Evolutionary conservation across 2,797 vertebrate species (phyloP), one percentile per base, ranked within the genome.

Genomic region (Falco rusticolus): DNA sequence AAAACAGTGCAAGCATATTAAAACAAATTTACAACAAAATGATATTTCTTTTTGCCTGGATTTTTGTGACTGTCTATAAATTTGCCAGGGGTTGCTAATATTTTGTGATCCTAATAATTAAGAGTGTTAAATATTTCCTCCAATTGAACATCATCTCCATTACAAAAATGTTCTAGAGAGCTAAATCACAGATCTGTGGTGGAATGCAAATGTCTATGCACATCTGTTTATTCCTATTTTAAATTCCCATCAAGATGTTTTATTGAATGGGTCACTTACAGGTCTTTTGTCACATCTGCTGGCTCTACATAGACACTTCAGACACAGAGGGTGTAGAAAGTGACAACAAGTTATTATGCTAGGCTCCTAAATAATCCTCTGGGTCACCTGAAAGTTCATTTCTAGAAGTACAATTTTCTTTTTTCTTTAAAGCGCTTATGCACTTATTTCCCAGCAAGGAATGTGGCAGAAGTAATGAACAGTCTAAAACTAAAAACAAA

Each of bases 141-240:
- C 26, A 82, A 8, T 5, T 25, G 20, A 86, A 61, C 11, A 37
- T 89, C 51, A 39, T 54, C 53, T 76, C 28, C 16, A 39, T 57
- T 82, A 50, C 11, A 68, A 54, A 79, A 89, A 53, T 39, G 11
- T 70, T 74, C 60, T 43, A 39, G 45, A 57, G 45, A 65, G 21
- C 5, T 47, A 65, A 86, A 81, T 29, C 21, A 75, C 20, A 81
- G 50, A 60, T 54, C 43, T 76, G 47, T 54, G 10, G 7, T 54
- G 24, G 43, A 76, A 92, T 61, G n/a, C 4, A 81, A 90, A 71
- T 63, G 28, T 25, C 20, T 34, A 84, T 72, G 14, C 21, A 48
- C 31, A 61, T 84, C 56, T 76, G 39, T 72, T 89, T 90, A 81
- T 50, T 19, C 33, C n/a, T 65, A 41, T 82, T 95, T 93, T 84